Conservation (phyloP, 2,888 invertebrate species). For the Coelopa pilipes region DNA sequence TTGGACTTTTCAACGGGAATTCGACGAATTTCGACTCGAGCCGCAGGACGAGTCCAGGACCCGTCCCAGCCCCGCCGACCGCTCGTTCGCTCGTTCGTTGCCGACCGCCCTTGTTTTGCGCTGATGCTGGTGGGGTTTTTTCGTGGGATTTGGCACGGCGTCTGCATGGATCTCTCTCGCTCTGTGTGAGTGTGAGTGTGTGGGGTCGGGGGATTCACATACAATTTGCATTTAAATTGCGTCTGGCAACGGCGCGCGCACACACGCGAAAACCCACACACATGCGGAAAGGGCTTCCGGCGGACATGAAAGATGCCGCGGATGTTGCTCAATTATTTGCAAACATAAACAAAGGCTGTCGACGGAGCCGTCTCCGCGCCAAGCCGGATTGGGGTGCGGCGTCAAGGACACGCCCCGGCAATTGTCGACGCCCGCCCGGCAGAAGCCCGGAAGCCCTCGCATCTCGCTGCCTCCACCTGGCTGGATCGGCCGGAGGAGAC, state of each 20-base stretch:
- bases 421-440: no score
- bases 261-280: not conserved
- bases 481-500: no score
- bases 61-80: not conserved
- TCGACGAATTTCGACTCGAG: not conserved
- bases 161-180: not conserved
- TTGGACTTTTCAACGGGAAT: conserved; percentile 18
- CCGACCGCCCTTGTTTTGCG: not conserved
- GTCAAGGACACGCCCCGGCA: no score
- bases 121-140: not conserved
- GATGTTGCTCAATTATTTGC: conserved; percentile 3
- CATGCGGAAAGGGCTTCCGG: not conserved
- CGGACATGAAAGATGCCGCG: conserved; percentile 1
- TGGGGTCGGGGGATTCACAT: conserved; percentile 60
- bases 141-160: conserved; percentile 3
- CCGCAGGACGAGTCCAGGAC: no score
- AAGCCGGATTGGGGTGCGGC: no score
- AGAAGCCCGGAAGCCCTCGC: no score
- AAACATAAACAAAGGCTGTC: not conserved
- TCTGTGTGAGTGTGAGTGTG: conserved; percentile 57
- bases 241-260: conserved; percentile 50
- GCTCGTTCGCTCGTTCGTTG: not conserved
- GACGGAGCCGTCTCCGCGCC: no score
- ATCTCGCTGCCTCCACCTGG: no score
- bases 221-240: conserved; percentile 65